Evolutionary conservation across 2,113 vertebrate species (phyloP), one percentile per base, ranked within the genome.

Genomic region (Gobius niger): DNA sequence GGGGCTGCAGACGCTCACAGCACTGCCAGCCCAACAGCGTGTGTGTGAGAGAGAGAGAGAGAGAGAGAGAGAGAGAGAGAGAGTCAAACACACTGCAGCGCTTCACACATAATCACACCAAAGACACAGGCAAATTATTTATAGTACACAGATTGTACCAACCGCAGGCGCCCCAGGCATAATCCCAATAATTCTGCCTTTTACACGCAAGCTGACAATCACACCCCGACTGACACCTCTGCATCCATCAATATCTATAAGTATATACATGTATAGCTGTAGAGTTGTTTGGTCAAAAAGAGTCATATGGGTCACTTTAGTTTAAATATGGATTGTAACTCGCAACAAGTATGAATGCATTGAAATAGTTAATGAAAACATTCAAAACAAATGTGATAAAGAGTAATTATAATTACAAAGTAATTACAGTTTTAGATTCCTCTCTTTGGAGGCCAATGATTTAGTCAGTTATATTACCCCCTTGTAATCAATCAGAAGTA

Each of bases 181-280:
- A 78, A 83, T 85, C 85, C 72, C 69, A 83, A 68, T 80, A 84
- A 88, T 87, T 82, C 89, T 82, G 70, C 69, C 81, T 77, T 94
- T 94, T 83, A 92, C 92, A 94, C 82, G 87, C 91, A 90, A 92
- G 70, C 73, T 91, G 91, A 82, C 93, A 91, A 71, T 94, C 90
- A 88, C 68, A 74, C 72, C 40, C 44, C 2, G 52, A 54, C 9
- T 67, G 73, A 82, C 81, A 73, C 52, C 52, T 72, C 63, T 56
- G 44, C 67, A 56, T 60, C 75, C 70, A 71, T 79, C 50, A 67
- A 69, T 73, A 54, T 42, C n/a, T 54, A 24, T 18, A 19, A 40
- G 11, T 6, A 40, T 40, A 1, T 34, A 6, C 6, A 57, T 7
- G 0, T 54, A 6, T 24, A 34, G 24, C 24, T 4, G 5, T 24